Evolutionary conservation across 2,113 vertebrate species (phyloP).

Genomic region (Anas platyrhynchos): DNA sequence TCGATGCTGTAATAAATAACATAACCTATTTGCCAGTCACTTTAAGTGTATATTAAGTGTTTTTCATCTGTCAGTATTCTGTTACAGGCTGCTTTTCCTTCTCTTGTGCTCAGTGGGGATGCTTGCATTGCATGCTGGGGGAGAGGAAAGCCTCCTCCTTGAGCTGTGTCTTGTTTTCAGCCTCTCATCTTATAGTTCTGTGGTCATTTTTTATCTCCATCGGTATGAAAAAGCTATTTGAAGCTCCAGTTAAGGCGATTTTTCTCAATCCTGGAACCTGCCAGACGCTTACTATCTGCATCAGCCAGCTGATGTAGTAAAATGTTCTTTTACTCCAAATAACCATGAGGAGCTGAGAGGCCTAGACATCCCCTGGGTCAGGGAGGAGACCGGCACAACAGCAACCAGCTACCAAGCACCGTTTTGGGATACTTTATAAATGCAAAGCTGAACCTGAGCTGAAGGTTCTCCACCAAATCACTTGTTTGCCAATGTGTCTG

Average conservation of each 20-base stretch:
- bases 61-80: not conserved
- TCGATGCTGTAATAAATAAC: not conserved
- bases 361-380: not conserved
- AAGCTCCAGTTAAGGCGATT: not conserved
- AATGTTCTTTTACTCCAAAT: not conserved
- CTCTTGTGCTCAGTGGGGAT: not conserved
- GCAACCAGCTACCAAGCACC: not conserved
- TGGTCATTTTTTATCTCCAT: not conserved
- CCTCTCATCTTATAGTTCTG: not conserved
- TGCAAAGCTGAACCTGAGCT: not conserved
- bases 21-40: not conserved
- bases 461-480: not conserved
- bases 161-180: not conserved
- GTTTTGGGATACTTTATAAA: not conserved
- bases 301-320: not conserved
- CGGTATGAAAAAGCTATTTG: not conserved
- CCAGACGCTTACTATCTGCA: not conserved
- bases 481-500: fast-evolving
- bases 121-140: not conserved
- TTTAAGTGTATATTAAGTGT: not conserved
- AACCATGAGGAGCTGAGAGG: too few relatives aligned
- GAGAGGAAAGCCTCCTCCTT: not conserved
- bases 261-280: not conserved
- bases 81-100: not conserved
- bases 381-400: not conserved